Evolutionary conservation across 1,140 invertebrate species (phyloP), one percentile per base, ranked within the genome.

Genomic region (Cardiocondyla obscurior): DNA sequence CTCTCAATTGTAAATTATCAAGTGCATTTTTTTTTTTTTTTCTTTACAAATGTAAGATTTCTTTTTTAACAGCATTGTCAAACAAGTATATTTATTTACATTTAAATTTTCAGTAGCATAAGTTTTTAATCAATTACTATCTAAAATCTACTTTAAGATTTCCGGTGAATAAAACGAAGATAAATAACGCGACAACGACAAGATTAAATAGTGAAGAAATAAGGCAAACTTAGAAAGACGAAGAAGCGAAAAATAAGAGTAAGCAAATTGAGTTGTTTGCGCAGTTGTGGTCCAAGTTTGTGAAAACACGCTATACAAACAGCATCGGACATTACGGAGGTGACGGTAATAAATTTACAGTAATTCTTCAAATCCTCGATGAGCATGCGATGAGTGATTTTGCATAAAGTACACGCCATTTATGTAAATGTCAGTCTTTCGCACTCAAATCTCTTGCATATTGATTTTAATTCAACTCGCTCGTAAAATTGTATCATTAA

Each of bases 191-290:
- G 74, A 86, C 19, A 16, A 46, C n/a, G 16, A 30, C 36, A 28
- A 39, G 36, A 85, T 85, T 85, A 85, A 81, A 86, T 81, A 67
- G 46, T 57, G 25, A 30, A n/a, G 49, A 85, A 72, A 86, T 58
- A 81, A 53, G 65, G 65, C 33, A 12, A 16, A 60, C 28, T 28
- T 30, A 55, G 3, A 12, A 60, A 42, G 7, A 74, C 19, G 33
- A 25, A 67, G 51, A 64, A 76, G 36, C 3, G 33, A 46, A 55
- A 22, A 28, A 42, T 25, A 30, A 22, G 12, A 77, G 22, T 36
- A 65, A 76, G 44, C 14, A 65, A 77, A 77, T 79, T 69, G 33
- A 84, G 44, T 62, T 57, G 62, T 69, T 69, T 74, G 55, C 25
- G 82, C 55, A 84, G 65, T 83, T 46, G 60, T 58, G 25, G 55